Evolutionary conservation across 2,113 vertebrate genomes (phyloP).

Genomic region (Oreochromis spilurus): DNA sequence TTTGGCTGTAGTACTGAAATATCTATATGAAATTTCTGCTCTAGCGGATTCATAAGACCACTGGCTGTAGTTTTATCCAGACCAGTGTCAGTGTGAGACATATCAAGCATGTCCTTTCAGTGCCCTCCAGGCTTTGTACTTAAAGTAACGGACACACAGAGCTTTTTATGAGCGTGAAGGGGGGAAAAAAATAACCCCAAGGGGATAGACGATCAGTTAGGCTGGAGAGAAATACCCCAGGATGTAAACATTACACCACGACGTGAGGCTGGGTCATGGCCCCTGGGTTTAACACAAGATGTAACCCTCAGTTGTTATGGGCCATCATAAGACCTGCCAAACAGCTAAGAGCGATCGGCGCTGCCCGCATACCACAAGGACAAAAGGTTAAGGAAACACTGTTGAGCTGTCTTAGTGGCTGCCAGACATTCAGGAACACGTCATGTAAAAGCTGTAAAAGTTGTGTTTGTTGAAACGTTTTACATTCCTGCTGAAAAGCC

Average conservation of each 20-base stretch:
- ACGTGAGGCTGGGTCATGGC: slow-evolving; percentile 55
- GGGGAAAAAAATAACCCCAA: slow-evolving; percentile 13
- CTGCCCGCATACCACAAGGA: slow-evolving; percentile 47
- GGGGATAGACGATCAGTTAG: slow-evolving; percentile 52
- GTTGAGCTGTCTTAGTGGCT: background rate
- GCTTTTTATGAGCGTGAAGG: slow-evolving; percentile 54
- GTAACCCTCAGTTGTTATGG: slow-evolving; percentile 49
- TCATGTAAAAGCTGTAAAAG: background rate
- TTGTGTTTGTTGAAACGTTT: background rate
- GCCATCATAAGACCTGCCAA: slow-evolving; percentile 56
- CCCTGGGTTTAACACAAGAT: slow-evolving; percentile 51
- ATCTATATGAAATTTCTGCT: slow-evolving; percentile 7
- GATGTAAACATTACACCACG: slow-evolving; percentile 62
- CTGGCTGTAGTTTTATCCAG: slow-evolving; percentile 20
- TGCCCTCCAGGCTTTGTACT: slow-evolving; percentile 53
- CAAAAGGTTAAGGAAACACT: slow-evolving; percentile 47
- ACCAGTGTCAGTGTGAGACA: slow-evolving; percentile 30
- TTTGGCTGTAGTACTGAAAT: background rate
- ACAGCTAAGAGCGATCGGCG: slow-evolving; percentile 29
- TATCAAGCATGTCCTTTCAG: slow-evolving; percentile 38
- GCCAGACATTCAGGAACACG: background rate
- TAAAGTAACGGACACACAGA: slow-evolving; percentile 40
- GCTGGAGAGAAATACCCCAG: slow-evolving; percentile 50
- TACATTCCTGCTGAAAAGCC: background rate
- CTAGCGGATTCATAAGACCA: background rate